Base-by-base conservation (phyloP, 2,113 vertebrate genomes). In the Sorex fumeus region DNA sequence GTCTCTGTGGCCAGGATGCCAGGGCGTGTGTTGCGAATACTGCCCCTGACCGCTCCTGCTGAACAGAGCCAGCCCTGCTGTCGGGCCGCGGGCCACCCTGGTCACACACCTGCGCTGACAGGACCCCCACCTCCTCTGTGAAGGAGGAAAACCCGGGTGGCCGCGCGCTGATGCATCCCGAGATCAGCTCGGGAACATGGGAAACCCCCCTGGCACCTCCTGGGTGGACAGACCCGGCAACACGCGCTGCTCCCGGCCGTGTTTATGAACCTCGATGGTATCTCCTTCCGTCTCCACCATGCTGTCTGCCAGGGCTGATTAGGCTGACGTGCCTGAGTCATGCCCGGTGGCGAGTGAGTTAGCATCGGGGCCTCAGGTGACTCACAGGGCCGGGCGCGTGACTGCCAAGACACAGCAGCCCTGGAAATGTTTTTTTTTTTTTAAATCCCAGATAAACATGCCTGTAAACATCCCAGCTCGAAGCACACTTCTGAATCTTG, bases 201-300 rank as follows among this genome's bases (percentile, higher is more conserved):
- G 84, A 83, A 91, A 94, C 82, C 60, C 47, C 16, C 28, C 75
- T 92, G 76, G 76, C 83, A 79, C 23, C 67, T 86, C 79, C 88
- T 90, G 86, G 88, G 84, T 92, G 91, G 92, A 93, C 60, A 69
- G 80, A 94, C 92, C 88, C 71, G 47, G 80, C 67, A 92, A 94
- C 79, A 75, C 81, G 66, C 75, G 34, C 47, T 0, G 0, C 60
- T 86, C 88, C 47, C 50, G 90, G 16, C 69, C 85, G 60, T 96
- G 95, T 96, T 96, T 94, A 93, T 88, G 87, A 95, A 85, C 62
- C 77, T 8, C 86, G 87, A 93, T 87, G 88, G 3, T 57, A 93
- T 94, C 88, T 86, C 80, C 91, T 91, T 93, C 50, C 62, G 83
- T 86, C 72, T 88, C 40, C 67, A 71, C 81, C 60, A 91, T 43